phyloP scores from a whole-genome alignment of 1,140 invertebrate genomes.

The Megathymus violae region DNA sequence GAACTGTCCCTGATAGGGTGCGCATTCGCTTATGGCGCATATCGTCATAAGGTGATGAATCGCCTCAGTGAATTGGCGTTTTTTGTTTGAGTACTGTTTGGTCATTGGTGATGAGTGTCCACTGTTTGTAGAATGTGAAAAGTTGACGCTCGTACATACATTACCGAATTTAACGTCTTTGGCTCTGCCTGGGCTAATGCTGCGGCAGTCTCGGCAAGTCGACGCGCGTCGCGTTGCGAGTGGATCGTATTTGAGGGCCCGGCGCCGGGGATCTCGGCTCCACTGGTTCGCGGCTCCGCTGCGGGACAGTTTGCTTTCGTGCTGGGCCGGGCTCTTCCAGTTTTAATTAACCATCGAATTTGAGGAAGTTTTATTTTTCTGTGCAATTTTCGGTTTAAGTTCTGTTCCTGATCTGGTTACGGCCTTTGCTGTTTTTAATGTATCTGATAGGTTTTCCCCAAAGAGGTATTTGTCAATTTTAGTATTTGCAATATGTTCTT shows the following conservation, averaged over 20 bases:
- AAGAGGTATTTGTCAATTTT: slow-evolving; percentile 24
- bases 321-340: background rate
- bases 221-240: background rate
- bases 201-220: background rate
- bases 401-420: slow-evolving; percentile 23
- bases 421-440: slow-evolving; percentile 19
- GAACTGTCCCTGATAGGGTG: background rate
- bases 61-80: background rate
- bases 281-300: background rate
- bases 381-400: slow-evolving; percentile 8
- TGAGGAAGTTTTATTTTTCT: background rate
- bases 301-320: background rate
- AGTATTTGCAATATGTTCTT: slow-evolving; percentile 8
- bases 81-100: slow-evolving; percentile 3
- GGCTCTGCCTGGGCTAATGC: background rate
- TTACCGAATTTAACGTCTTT: background rate
- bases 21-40: slow-evolving; percentile 13
- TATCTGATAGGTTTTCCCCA: slow-evolving; percentile 15
- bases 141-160: slow-evolving; percentile 7
- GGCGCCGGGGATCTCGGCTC: background rate
- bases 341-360: background rate
- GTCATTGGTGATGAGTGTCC: slow-evolving; percentile 27
- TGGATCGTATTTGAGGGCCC: background rate
- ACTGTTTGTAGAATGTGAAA: background rate
- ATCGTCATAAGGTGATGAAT: slow-evolving; percentile 1